Conservation (phyloP, 2,113 vertebrate genomes). For the Emydocephalus ijimae region DNA sequence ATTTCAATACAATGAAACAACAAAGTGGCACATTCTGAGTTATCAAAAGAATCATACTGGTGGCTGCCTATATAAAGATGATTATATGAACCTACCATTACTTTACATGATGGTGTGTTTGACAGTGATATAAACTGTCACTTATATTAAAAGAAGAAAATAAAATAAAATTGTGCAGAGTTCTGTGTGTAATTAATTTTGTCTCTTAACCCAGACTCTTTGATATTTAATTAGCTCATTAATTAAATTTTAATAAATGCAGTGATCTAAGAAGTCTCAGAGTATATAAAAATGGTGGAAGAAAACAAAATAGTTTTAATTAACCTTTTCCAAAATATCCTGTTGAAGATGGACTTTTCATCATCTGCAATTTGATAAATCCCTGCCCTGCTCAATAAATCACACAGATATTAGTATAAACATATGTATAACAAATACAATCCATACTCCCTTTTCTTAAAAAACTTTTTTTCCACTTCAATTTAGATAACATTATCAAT, state of each 20-base stretch:
- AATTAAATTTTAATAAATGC: constrained; percentile 35
- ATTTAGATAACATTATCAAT: neutral
- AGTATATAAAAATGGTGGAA: constrained; percentile 13
- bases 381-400: neutral
- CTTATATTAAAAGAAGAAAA: neutral
- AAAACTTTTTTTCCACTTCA: neutral
- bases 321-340: constrained; percentile 29
- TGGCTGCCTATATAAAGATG: neutral
- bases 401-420: neutral
- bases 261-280: constrained; percentile 18
- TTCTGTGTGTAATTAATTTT: constrained; percentile 1
- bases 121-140: constrained; percentile 23
- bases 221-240: constrained; percentile 35
- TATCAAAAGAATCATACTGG: neutral
- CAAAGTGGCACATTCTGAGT: neutral
- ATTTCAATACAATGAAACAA: neutral
- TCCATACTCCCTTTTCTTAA: neutral
- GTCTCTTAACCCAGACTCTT: constrained; percentile 17
- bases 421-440: neutral
- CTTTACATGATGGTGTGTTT: constrained; percentile 2
- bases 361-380: constrained; percentile 20
- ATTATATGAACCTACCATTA: neutral
- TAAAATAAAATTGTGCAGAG: constrained; percentile 14
- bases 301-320: constrained; percentile 35
- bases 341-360: constrained; percentile 13